Evolutionary conservation across 2,888 invertebrate genomes (phyloP).

Genomic region (Aleiodes leptofemur): DNA sequence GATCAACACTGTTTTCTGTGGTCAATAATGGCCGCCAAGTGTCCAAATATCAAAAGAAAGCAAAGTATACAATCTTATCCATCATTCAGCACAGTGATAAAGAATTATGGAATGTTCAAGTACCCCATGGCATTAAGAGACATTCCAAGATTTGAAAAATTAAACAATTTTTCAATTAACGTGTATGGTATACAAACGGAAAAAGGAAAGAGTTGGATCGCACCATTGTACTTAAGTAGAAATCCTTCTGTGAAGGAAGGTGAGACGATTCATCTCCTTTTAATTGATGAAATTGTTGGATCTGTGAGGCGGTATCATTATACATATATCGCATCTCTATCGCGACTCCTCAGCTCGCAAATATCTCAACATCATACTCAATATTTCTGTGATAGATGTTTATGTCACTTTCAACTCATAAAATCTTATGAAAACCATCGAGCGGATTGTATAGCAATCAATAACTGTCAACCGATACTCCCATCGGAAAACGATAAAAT

Average conservation of each 20-base stretch:
- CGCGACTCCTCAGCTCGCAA: not conserved
- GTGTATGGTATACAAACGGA: constrained; percentile 14
- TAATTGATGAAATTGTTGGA: not conserved
- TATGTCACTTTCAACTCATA: not conserved
- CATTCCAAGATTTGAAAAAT: too few species aligned
- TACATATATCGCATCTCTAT: not conserved
- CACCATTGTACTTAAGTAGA: not conserved
- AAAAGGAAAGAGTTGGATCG: not conserved
- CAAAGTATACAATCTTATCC: not conserved
- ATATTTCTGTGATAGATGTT: not conserved
- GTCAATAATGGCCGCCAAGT: not conserved
- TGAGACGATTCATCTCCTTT: not conserved
- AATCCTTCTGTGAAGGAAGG: not conserved
- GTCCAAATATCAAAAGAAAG: not conserved
- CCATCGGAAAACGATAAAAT: constrained; percentile 42
- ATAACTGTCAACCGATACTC: not conserved
- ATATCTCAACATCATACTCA: not conserved
- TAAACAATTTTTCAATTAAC: not conserved
- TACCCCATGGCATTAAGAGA: not conserved
- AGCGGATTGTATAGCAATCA: not conserved
- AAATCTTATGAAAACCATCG: not conserved
- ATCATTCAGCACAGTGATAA: not conserved
- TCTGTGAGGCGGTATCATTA: not conserved
- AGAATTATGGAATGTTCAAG: not conserved
- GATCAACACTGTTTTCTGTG: not conserved